Evolutionary conservation across 2,113 vertebrate genomes (phyloP), one percentile per base, ranked within the genome.

Genomic region (Sorex fumeus): DNA sequence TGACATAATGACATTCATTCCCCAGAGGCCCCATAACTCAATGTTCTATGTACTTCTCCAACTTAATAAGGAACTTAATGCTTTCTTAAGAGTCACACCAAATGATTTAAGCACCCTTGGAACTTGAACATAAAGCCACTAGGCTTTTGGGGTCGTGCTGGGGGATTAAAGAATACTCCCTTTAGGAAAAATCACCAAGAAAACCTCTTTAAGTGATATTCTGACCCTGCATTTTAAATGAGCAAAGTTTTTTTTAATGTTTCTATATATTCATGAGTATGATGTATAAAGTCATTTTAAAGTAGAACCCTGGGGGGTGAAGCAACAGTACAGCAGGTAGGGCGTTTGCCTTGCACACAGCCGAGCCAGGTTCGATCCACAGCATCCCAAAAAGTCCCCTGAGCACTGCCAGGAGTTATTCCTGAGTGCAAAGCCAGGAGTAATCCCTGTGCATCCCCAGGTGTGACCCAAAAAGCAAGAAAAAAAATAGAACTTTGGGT

Each of bases 1-100:
- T 69, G 79, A 36, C n/a, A 60, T 50, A 67, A 90, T 47, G 93
- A 81, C 28, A 45, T 10, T 93, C 53, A 86, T 45, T 78, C 34
- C 23, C 28, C 23, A 77, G 30, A 87, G 36, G 40, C 25, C 70
- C 76, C 32, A 36, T 23, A 62, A 87, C 43, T 83, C 71, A 78
- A 43, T 25, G 71, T 45, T 83, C 50, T 66, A 32, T 36, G 50
- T 30, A 3, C 27, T 71, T 53, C 21, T 83, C 43, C 53, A 90
- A 43, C 16, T 70, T 81, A 62, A 80, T 43, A 36, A 92, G 69
- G 34, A 78, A 81, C 2, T 45, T 53, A 77, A 28, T 50, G 23
- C 50, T 85, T 75, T 70, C 50, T 67, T 82, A 27, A 28, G 70
- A 84, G 34, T 70, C 64, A 77, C 32, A 84, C 27, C 82, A 43